A percentile compares a stretch with the other conserved stretches of the same genome.
Conservation (phyloP, 2,888 invertebrate genomes). For the Glyphotaelius pellucidus region DNA sequence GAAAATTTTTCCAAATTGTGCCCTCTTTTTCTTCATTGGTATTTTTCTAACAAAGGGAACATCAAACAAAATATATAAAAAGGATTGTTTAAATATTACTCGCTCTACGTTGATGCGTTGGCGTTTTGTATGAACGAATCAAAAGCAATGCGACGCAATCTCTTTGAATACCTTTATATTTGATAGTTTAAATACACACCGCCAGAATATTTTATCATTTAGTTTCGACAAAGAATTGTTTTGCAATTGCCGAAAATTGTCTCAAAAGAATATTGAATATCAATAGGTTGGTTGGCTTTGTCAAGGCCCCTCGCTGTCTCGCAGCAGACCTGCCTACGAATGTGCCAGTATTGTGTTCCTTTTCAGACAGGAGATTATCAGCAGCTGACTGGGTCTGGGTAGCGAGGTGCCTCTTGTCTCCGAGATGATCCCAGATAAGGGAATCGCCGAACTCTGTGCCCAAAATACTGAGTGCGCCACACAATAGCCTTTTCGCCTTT, state of each 20-base stretch:
- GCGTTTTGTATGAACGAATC: background rate
- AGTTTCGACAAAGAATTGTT: background rate
- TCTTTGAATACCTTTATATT: background rate
- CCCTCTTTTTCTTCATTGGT: background rate
- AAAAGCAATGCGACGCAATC: background rate
- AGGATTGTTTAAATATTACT: background rate
- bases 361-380: background rate
- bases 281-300: background rate
- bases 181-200: background rate
- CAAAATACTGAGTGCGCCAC: slow-evolving; percentile 39
- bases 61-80: background rate
- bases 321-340: background rate
- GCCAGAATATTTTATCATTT: background rate
- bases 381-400: background rate
- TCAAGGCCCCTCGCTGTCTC: background rate
- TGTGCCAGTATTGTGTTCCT: background rate
- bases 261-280: slow-evolving; percentile 2
- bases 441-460: slow-evolving; percentile 24
- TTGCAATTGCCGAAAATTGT: background rate
- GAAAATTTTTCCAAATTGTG: background rate
- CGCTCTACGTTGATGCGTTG: background rate
- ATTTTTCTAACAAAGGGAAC: background rate
- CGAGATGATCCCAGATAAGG: slow-evolving; percentile 49
- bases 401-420: slow-evolving; percentile 17
- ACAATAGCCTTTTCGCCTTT: slow-evolving; percentile 16